Evolutionary conservation across 2,113 vertebrate species (phyloP).

Genomic region (Gambusia holbrooki): DNA sequence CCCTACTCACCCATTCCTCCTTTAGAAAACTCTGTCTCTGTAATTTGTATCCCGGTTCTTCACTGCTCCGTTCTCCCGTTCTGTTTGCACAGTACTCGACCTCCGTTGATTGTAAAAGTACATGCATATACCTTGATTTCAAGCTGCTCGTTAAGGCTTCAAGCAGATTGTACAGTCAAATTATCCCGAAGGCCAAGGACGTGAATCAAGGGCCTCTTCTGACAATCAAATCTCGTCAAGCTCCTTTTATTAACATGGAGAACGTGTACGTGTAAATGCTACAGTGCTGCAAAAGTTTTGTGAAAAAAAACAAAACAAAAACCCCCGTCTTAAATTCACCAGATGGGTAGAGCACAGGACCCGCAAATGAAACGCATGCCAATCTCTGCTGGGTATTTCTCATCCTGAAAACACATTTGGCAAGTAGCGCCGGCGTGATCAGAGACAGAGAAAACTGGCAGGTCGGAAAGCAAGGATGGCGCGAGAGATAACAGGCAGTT

Average conservation of each 20-base stretch:
- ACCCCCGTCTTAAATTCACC: neutral
- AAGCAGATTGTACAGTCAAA: constrained; percentile 3
- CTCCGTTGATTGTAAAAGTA: constrained; percentile 4
- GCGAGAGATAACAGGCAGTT: constrained; percentile 47
- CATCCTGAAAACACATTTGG: constrained; percentile 31
- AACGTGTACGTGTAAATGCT: too few relatives aligned
- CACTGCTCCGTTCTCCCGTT: neutral
- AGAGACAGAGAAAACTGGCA: constrained; percentile 47
- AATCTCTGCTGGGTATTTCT: constrained; percentile 21
- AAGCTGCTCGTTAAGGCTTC: constrained; percentile 17
- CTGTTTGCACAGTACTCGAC: neutral
- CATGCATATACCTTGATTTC: constrained; percentile 4
- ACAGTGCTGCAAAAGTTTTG: neutral
- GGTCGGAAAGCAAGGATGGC: constrained; percentile 20
- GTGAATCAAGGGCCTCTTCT: constrained; percentile 2
- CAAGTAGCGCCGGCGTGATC: constrained; percentile 33
- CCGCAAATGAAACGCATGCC: constrained; percentile 10
- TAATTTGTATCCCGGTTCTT: neutral
- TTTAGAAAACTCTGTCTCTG: neutral
- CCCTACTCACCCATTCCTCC: constrained; percentile 8
- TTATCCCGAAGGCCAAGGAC: constrained; percentile 34
- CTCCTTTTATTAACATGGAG: too few relatives aligned
- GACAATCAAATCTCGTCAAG: neutral
- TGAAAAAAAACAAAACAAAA: neutral
- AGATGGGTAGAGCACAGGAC: neutral